Base-by-base conservation (phyloP, 2,888 invertebrate species). In the Orchesellides sinensis region DNA sequence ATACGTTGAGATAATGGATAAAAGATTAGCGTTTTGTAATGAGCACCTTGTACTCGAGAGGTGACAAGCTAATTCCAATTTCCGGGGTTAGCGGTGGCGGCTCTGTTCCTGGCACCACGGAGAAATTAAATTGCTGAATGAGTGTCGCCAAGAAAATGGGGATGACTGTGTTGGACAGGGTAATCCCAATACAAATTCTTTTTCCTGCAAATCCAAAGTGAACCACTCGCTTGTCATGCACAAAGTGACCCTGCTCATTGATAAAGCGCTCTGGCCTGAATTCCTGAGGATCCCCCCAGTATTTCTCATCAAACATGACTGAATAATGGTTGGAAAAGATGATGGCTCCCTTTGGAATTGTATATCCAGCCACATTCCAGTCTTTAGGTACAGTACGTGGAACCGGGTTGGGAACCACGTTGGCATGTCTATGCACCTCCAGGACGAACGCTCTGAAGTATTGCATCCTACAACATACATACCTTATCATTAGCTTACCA, bases 211-310 rank as follows among this genome's bases (percentile, higher is more conserved):
- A 75, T 63, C 85, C 85, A 66, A 85, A 85, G 47, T 49, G 52
- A 1, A 66, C 25, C 0, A 85, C 85, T 1, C 83, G 69, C 32
- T 56, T 69, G 66, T 84, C 85, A 32, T 66, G 79, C 10, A 72
- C 72, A 65, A 79, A 85, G 21, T 85, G 74, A 17, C 82, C 83
- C 21, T 69, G 77, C 1, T 74, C 74, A 49, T 79, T 78, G 12
- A 87, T 73, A 68, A 86, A 86, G 10, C 87, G 35, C 45, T 83
- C 83, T 2, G 87, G 87, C 3, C 86, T 70, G 40, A 87, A 87
- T 4, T 52, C 65, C 2, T 83, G 29, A 0, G 87, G 85, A 17
- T 87, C 87, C 0, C 81, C 83, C 85, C 85, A 87, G n/a, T 75
- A 69, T 61, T 80, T 69, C 14, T 78, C 56, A 21, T 84, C 81